phyloP scores from a whole-genome alignment of 2,888 invertebrate species.

The Atrina japonica region DNA sequence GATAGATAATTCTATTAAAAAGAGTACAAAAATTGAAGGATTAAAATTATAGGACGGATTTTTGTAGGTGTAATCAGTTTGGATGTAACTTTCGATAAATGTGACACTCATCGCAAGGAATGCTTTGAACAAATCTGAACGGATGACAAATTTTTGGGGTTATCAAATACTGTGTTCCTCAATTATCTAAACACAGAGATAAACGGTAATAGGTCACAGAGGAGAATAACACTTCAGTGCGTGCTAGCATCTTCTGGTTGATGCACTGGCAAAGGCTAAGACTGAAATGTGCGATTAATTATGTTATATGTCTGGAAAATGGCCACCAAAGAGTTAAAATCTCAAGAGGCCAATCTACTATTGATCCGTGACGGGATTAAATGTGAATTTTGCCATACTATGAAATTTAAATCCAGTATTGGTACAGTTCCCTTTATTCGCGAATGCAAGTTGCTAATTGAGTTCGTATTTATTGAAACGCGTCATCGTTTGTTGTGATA shows the following conservation, averaged over 20 bases:
- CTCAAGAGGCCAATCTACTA: background rate
- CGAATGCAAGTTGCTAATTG: slow-evolving; percentile 10
- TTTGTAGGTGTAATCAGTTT: too few species aligned
- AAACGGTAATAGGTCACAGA: too few species aligned
- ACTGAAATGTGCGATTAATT: background rate
- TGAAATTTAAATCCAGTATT: slow-evolving; percentile 9
- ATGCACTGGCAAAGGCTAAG: too few species aligned
- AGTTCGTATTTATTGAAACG: background rate
- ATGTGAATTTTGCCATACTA: background rate
- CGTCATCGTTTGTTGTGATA: slow-evolving; percentile 7
- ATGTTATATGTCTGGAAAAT: background rate
- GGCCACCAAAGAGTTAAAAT: background rate
- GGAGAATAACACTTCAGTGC: background rate
- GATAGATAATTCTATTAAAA: background rate
- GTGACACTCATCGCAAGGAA: too few species aligned
- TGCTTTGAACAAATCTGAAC: too few species aligned
- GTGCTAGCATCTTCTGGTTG: background rate
- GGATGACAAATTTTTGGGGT: too few species aligned
- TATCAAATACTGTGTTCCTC: too few species aligned
- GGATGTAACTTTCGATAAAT: too few species aligned
- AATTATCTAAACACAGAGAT: too few species aligned
- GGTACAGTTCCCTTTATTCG: slow-evolving; percentile 12
- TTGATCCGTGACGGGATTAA: slow-evolving; percentile 9
- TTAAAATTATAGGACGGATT: too few species aligned
- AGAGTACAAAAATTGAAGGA: too few species aligned